Conservation (phyloP, 92 coral and sea anemone genomes). For the Heliopora coerulea region DNA sequence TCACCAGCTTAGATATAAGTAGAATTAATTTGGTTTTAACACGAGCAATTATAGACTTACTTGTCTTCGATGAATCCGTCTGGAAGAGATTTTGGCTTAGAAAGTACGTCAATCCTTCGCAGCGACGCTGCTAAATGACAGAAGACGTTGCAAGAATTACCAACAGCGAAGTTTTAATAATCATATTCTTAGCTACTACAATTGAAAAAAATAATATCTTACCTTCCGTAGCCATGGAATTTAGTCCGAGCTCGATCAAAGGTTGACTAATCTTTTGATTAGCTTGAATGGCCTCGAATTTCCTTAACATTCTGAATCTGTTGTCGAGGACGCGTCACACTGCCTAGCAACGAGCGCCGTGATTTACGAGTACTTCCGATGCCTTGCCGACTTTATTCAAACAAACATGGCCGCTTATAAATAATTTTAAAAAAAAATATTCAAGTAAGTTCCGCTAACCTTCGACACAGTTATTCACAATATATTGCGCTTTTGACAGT, state of each 20-base stretch:
- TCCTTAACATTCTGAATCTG: not conserved
- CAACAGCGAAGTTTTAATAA: not conserved
- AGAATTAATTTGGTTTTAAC: not conserved
- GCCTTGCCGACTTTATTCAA: not conserved
- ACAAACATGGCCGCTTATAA: no score
- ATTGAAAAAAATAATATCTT: not conserved
- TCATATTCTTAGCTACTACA: not conserved
- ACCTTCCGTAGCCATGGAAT: slow-evolving; percentile 17
- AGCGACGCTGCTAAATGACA: slow-evolving; percentile 46
- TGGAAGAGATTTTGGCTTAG: slow-evolving; percentile 76
- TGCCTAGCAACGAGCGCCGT: not conserved
- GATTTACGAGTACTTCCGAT: not conserved
- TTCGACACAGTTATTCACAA: no score
- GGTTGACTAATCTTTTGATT: slow-evolving; percentile 7
- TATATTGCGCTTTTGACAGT: no score
- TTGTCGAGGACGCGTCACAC: not conserved
- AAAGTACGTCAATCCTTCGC: slow-evolving; percentile 59
- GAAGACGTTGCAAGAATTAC: not conserved
- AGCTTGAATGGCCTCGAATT: not conserved
- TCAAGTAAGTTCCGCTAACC: no score
- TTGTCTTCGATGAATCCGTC: slow-evolving; percentile 86
- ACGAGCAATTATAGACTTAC: slow-evolving; percentile 48
- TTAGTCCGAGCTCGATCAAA: not conserved
- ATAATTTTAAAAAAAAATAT: no score
- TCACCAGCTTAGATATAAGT: not conserved